Base-by-base conservation (phyloP, 2,113 vertebrate genomes). In the Suricata suricatta region DNA sequence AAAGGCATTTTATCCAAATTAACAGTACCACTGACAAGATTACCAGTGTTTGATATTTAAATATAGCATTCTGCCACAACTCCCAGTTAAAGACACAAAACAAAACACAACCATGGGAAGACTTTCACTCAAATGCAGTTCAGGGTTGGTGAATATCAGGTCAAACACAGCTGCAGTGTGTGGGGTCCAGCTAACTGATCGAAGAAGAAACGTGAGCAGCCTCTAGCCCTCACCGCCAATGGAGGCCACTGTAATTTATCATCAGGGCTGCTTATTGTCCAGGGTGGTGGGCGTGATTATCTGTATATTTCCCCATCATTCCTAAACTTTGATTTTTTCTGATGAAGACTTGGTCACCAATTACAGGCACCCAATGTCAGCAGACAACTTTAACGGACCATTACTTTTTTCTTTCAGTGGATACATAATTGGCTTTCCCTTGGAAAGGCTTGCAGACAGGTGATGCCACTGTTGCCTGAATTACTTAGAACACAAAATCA, bases 1-100 rank as follows among this genome's bases (percentile, higher is more conserved):
- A 81, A 81, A 95, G 95, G 79, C 96, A 92, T 82, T 52, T 86
- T 85, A 96, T 77, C 90, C 88, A 57, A 57, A 95, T 82, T 85
- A 88, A 76, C 76, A 92, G 90, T 17, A 47, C 63, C 1, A 5
- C 71, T 81, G 97, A 88, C 77, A 76, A 17, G 79, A 94, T 89
- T 80, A 50, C 47, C 88, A 31, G 1, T 29, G 88, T 84, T 95
- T 92, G 87, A 76, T 89, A 91, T 95, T 94, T 90, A 96, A 96
- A 95, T 38, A 80, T 17, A 95, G 50, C 81, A 9, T 77, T 92
- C 74, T 96, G 76, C 76, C 76, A 3, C 0, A 64, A 74, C 95
- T 94, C 76, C 35, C 33, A 6, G 41, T 72, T 88, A 38, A 82
- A 86, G 68, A 63, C 11, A 11, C 19, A 25, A 1, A 2, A 13